A percentile compares a stretch with the other conserved stretches of the same genome.
Conservation (phyloP, 2,113 vertebrate species). For the Oenanthe oenanthe region DNA sequence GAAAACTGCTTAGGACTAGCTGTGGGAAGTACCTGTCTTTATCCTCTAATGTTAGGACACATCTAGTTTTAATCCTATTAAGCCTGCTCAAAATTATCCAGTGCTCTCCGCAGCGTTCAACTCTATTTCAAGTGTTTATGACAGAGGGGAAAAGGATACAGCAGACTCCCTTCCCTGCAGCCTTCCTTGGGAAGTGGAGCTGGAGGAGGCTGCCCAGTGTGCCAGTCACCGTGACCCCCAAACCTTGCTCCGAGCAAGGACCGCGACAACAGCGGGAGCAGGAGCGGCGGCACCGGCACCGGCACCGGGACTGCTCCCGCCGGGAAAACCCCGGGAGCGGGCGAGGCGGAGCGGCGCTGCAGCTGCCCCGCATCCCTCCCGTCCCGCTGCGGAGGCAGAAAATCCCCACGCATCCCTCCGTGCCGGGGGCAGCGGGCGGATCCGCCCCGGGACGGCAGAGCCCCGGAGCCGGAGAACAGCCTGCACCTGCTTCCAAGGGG, state of each 20-base stretch:
- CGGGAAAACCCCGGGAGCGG: neutral
- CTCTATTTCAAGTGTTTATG: neutral
- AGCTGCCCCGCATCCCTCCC: neutral
- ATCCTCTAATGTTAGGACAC: constrained; percentile 9
- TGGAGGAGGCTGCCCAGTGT: rapidly evolving
- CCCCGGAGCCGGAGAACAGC: neutral
- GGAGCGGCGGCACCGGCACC: neutral
- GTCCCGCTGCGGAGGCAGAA: neutral
- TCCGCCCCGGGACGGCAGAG: neutral
- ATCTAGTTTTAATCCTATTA: constrained; percentile 46
- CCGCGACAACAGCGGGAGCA: too few relatives aligned
- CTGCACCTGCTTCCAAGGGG: constrained; percentile 7
- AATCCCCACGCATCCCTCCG: rapidly evolving
- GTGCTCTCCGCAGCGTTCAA: neutral
- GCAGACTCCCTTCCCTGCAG: neutral
- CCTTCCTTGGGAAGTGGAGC: rapidly evolving
- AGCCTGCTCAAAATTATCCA: neutral
- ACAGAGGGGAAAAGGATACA: neutral
- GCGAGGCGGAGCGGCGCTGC: neutral
- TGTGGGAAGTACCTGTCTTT: neutral
- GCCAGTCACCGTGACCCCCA: neutral
- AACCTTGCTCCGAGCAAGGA: neutral
- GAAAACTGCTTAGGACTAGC: neutral
- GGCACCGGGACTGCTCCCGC: neutral
- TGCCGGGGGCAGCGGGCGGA: neutral